Evolutionary conservation across 2,888 invertebrate species (phyloP).

Genomic region (Atrina japonica): DNA sequence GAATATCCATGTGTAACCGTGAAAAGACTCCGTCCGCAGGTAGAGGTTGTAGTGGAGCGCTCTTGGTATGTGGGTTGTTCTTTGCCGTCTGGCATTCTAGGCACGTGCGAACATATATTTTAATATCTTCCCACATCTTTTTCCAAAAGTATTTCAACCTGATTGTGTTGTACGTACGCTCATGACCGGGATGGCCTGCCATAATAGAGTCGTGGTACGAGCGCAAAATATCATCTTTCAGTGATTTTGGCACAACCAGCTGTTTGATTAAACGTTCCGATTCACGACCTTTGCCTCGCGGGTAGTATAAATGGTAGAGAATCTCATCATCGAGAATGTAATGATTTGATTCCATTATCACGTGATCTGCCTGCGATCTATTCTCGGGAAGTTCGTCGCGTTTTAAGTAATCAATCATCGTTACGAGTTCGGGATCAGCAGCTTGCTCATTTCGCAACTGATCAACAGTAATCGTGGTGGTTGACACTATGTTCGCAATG

Average conservation of each 20-base stretch:
- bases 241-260: constrained; percentile 11
- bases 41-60: constrained; percentile 32
- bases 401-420: too few relatives aligned
- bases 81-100: constrained; percentile 38
- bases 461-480: too few relatives aligned
- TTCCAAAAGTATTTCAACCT: constrained; percentile 40
- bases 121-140: constrained; percentile 45
- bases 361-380: neutral
- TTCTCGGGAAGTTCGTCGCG: neutral
- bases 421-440: too few relatives aligned
- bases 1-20: constrained; percentile 40
- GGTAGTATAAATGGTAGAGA: constrained; percentile 15
- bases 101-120: constrained; percentile 42
- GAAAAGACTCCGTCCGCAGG: constrained; percentile 29
- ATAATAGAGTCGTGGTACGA: too few relatives aligned
- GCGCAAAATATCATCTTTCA: constrained; percentile 3
- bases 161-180: constrained; percentile 40
- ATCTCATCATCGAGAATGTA: constrained; percentile 1
- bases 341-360: constrained; percentile 7
- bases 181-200: constrained; percentile 14
- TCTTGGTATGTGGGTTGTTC: constrained; percentile 14
- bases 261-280: constrained; percentile 15
- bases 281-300: neutral
- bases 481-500: too few relatives aligned
- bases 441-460: too few relatives aligned